These are phyloP conservation scores for Petromus typicus DNA, from an alignment of 2,113 vertebrate genomes.

Conservation along the genomic window DNA sequence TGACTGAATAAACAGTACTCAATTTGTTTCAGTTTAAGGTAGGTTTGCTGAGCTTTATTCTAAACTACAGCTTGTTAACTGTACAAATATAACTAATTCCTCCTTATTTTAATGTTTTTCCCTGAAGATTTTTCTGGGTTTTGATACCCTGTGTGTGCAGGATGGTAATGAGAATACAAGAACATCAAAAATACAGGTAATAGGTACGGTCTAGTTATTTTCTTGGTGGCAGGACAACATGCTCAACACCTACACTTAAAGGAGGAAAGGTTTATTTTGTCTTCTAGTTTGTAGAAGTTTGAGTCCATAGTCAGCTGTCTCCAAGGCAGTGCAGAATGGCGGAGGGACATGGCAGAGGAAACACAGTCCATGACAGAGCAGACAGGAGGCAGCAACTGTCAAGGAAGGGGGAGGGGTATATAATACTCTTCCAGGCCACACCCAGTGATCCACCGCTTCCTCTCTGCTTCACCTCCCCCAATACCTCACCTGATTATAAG, in stretches of 20 bases:
- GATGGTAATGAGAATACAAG: not conserved
- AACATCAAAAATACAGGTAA: not conserved
- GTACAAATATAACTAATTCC: not conserved
- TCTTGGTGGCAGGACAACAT: not conserved
- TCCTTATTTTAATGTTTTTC: not conserved
- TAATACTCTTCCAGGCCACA: not conserved
- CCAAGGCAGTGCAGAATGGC: not conserved
- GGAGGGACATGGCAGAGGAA: not conserved
- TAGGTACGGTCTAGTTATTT: not conserved
- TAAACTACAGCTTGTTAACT: not conserved
- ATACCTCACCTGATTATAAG: not conserved
- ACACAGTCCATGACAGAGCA: not conserved
- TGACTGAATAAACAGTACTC: not conserved
- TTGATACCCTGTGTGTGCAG: not conserved
- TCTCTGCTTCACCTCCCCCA: not conserved
- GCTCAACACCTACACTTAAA: not conserved
- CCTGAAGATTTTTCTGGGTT: not conserved
- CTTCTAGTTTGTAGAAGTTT: not conserved
- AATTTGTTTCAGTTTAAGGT: constrained; percentile 1
- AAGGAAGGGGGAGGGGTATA: not conserved
- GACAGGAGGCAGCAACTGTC: not conserved
- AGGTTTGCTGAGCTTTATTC: not conserved
- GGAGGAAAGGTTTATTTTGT: not conserved
- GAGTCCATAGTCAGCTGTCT: not conserved
- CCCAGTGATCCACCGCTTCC: not conserved